A percentile compares a stretch with the other conserved stretches of the same genome.
These are phyloP conservation scores for Peromyscus maniculatus DNA, from an alignment of 2,113 vertebrate species.

Conservation along the genomic window DNA sequence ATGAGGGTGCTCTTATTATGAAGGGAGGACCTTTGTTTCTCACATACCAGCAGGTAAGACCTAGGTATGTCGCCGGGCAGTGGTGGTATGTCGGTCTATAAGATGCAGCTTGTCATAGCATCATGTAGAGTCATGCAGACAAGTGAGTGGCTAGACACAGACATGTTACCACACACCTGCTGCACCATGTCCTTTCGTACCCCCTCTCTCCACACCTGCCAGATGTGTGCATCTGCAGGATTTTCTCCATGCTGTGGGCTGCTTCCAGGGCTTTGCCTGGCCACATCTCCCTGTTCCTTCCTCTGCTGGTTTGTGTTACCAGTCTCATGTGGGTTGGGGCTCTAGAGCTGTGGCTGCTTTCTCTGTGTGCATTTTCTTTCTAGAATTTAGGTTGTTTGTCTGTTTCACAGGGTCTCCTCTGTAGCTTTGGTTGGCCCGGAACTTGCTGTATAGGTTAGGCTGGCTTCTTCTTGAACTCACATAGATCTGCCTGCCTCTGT, in stretches of 20 bases:
- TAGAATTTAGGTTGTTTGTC: not conserved
- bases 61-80: too few relatives aligned
- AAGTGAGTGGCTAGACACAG: not conserved
- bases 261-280: not conserved
- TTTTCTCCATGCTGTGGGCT: rapidly evolving
- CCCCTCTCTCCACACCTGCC: rapidly evolving
- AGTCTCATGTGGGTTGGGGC: not conserved
- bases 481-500: not conserved
- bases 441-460: not conserved
- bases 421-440: not conserved
- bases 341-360: not conserved
- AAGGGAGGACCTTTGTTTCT: not conserved
- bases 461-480: not conserved
- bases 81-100: not conserved
- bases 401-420: not conserved
- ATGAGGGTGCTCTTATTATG: not conserved
- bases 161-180: rapidly evolving
- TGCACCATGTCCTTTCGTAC: rapidly evolving
- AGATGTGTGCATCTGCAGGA: rapidly evolving
- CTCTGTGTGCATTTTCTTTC: not conserved
- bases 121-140: rapidly evolving
- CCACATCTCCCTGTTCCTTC: rapidly evolving
- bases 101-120: not conserved
- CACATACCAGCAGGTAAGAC: rapidly evolving
- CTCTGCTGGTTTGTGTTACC: not conserved